These are phyloP conservation scores for Xiphophorus couchianus DNA, from an alignment of 2,113 vertebrate genomes.

Conservation along the genomic window DNA sequence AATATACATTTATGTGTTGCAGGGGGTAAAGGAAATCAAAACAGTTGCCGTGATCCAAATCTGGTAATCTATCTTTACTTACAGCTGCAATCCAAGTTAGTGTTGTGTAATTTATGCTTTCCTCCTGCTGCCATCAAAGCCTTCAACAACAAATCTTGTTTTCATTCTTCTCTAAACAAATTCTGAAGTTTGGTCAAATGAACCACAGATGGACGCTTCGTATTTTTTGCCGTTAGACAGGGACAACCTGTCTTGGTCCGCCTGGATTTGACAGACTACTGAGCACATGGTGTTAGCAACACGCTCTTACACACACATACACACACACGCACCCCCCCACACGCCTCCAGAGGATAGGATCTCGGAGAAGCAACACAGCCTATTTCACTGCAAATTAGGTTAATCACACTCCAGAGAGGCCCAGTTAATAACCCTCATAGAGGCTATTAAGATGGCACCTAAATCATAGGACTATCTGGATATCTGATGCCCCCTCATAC, in stretches of 20 bases:
- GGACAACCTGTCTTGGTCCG: constrained; percentile 59
- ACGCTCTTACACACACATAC: constrained; percentile 5
- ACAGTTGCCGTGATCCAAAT: neutral
- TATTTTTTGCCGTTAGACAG: constrained; percentile 34
- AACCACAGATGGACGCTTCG: constrained; percentile 12
- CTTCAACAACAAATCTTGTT: neutral
- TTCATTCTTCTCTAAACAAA: neutral
- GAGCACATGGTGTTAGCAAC: constrained; percentile 55
- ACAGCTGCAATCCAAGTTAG: neutral
- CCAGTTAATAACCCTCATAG: constrained; percentile 73
- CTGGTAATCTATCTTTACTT: constrained; percentile 2
- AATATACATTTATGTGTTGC: constrained; percentile 1
- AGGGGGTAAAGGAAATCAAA: constrained; percentile 1
- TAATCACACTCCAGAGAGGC: constrained; percentile 75
- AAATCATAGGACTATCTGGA: constrained; percentile 65
- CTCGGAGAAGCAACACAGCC: constrained; percentile 70
- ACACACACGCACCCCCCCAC: constrained; percentile 10
- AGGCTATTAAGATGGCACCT: constrained; percentile 69
- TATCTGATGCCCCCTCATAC: constrained; percentile 52
- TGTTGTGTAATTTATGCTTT: constrained; percentile 15
- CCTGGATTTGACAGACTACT: constrained; percentile 60
- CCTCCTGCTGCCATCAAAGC: constrained; percentile 1
- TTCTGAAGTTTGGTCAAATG: constrained; percentile 20
- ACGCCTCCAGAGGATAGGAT: constrained; percentile 59
- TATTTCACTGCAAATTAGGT: constrained; percentile 77